Conservation (phyloP, 2,888 invertebrate genomes). For the Caenorhabditis angaria region DNA sequence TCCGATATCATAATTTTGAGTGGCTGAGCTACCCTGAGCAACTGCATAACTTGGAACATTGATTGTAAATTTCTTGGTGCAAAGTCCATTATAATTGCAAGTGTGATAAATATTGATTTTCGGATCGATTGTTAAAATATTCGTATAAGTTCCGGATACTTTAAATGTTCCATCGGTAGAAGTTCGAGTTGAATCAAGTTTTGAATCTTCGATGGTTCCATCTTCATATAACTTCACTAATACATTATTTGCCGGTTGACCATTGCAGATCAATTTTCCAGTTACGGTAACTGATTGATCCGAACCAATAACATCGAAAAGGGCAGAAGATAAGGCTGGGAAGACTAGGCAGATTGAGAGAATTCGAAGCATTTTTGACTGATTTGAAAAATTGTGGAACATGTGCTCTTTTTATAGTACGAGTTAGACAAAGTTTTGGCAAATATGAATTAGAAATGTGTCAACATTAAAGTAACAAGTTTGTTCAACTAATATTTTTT, state of each 20-base stretch:
- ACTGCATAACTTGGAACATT: conserved; percentile 37
- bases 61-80: conserved; percentile 39
- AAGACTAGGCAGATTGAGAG: no score
- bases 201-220: conserved; percentile 38
- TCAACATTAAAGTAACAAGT: no score
- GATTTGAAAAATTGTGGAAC: no score
- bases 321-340: background rate
- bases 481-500: no score
- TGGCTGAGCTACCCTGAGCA: conserved; percentile 20
- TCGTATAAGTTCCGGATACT: conserved; percentile 29
- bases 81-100: conserved; percentile 31
- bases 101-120: conserved; percentile 41
- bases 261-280: conserved; percentile 35
- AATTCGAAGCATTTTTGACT: background rate
- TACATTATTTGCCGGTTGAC: conserved; percentile 19
- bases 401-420: no score
- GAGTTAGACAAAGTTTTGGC: no score
- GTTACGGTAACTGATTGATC: conserved; percentile 32
- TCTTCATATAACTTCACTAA: conserved; percentile 37
- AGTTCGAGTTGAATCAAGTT: conserved; percentile 21
- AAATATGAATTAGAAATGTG: no score
- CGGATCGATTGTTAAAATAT: conserved; percentile 32
- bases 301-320: conserved; percentile 26
- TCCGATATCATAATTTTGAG: conserved; percentile 36
- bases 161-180: conserved; percentile 28